These are phyloP conservation scores for Phania funesta DNA, from an alignment of 2,888 invertebrate species.

Conservation along the genomic window DNA sequence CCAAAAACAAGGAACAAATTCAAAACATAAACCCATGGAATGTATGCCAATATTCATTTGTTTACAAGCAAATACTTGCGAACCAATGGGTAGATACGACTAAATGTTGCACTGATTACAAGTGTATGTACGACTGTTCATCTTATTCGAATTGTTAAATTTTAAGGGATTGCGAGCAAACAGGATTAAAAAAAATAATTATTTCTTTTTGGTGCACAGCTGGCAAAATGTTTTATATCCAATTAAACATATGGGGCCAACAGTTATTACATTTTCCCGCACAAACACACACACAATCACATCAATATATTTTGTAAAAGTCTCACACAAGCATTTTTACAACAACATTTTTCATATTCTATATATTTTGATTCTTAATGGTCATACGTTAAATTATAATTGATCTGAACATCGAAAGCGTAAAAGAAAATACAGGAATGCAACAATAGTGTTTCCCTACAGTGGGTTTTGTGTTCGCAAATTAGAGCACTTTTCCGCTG, in stretches of 20 bases:
- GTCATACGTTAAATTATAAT: slow-evolving; percentile 42
- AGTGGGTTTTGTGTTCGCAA: no score
- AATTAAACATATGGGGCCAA: slow-evolving; percentile 59
- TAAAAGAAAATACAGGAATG: not conserved
- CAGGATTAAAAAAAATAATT: slow-evolving; percentile 64
- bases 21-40: not conserved
- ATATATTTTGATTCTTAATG: slow-evolving; percentile 25
- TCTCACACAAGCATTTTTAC: not conserved
- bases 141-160: slow-evolving; percentile 12
- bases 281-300: slow-evolving; percentile 14
- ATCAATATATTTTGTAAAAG: not conserved
- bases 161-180: slow-evolving; percentile 24
- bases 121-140: not conserved
- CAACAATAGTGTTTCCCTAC: no score
- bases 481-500: no score
- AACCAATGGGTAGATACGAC: not conserved
- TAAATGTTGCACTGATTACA: not conserved
- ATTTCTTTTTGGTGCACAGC: slow-evolving; percentile 61
- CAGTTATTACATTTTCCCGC: slow-evolving; percentile 16
- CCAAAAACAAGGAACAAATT: slow-evolving; percentile 3
- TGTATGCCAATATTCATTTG: slow-evolving; percentile 4
- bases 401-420: not conserved
- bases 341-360: not conserved
- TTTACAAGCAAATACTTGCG: slow-evolving; percentile 16
- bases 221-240: slow-evolving; percentile 65